A percentile compares a stretch with the other conserved stretches of the same genome.
Conservation (phyloP, 2,113 vertebrate species). For the Gnathonemus echidnorhynchus region DNA sequence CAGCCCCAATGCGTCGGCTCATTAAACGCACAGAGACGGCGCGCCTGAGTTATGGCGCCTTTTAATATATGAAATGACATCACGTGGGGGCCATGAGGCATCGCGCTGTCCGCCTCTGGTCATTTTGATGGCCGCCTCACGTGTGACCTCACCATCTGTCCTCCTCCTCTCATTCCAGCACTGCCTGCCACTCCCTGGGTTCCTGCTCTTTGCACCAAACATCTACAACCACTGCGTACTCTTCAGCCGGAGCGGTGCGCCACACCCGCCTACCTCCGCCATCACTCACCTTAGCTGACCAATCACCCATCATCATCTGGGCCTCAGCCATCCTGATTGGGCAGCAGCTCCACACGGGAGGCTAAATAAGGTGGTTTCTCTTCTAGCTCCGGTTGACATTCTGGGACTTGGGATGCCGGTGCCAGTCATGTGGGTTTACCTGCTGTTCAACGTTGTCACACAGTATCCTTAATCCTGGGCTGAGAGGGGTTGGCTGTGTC, state of each 20-base stretch:
- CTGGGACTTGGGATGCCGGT: slow-evolving; percentile 62
- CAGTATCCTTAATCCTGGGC: slow-evolving; percentile 81
- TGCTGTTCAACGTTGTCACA: slow-evolving; percentile 85
- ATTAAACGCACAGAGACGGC: not conserved
- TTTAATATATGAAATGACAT: not conserved
- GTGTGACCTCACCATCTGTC: not conserved
- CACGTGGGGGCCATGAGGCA: not conserved
- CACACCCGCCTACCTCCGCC: not conserved
- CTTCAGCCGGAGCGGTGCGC: slow-evolving; percentile 87
- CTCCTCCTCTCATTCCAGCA: slow-evolving; percentile 62
- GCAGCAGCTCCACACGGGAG: not conserved
- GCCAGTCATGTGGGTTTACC: slow-evolving; percentile 92
- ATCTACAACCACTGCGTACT: slow-evolving; percentile 79
- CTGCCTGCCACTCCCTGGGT: slow-evolving; percentile 83
- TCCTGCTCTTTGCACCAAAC: slow-evolving; percentile 82
- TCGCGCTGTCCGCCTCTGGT: not conserved
- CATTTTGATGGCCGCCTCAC: not conserved
- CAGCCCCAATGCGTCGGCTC: not conserved
- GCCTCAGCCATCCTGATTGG: not conserved
- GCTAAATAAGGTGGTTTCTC: slow-evolving; percentile 17
- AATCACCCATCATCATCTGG: not conserved
- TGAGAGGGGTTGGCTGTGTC: not conserved
- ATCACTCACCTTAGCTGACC: not conserved
- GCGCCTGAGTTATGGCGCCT: not conserved
- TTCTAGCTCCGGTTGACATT: slow-evolving; percentile 68